Base-by-base conservation (phyloP, 2,797 vertebrate genomes). In the Hoplostethus mediterraneus region DNA sequence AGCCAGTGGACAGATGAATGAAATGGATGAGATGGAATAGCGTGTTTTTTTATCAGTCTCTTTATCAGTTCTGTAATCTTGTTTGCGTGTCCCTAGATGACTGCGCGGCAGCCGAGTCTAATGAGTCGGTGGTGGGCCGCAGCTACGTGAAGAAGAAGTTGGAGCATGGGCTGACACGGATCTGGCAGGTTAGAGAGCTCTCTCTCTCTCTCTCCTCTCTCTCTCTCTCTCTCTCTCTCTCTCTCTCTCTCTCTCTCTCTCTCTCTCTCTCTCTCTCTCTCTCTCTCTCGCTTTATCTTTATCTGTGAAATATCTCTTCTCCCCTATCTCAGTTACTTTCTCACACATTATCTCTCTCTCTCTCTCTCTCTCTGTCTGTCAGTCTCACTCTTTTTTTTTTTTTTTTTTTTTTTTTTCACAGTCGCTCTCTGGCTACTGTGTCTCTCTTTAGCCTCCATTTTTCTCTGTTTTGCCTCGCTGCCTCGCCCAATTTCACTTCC, bases 71-170 rank as follows among this genome's bases (percentile, higher is more conserved):
- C 57, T 36, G 13, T 1, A 56, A 60, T 75, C 42, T 71, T 69
- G 40, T 81, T 52, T 72, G 42, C 82, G n/a, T 57, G 16, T 54
- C 92, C 94, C 71, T 79, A 98, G 97, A 96, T 76, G 95, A 93
- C 6, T 86, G 73, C 33, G 94, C 77, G 4, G 86, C 81, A 13
- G 75, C 94, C 30, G 92, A 93, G 73, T 82, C 94, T 0, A 97
- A 97, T 62, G 96, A 99, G 87, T 88, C 91, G 10, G 94, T 89
- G 69, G 97, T 99, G 88, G 97, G 97, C 86, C 97, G 95, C 75
- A 96, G 93, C 85, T 99, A 99, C 6, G 95, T 99, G 10, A 98
- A 97, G 92, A 99, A 99, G 94, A 99, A 99, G 79, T 89, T 99
- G 63, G 97, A 99, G 77, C 97, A 99, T 0, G 98, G 98, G 42